These are phyloP conservation scores for Spinus pinus DNA, from an alignment of 2,797 vertebrate genomes.

Conservation along the genomic window DNA sequence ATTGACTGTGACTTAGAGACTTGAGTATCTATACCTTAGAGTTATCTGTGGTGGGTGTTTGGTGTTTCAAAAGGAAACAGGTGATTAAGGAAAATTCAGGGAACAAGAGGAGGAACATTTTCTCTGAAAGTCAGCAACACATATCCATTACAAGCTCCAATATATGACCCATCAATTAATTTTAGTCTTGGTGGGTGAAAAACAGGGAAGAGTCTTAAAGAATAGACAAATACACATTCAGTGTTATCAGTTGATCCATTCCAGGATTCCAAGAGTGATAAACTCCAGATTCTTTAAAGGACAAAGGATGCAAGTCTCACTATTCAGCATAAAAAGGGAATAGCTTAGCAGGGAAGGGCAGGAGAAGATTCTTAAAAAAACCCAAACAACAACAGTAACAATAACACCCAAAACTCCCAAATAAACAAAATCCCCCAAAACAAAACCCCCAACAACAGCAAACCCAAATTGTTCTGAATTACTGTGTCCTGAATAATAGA, in stretches of 20 bases:
- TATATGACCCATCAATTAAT: background rate
- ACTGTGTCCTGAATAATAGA: background rate
- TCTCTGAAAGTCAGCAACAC: rapidly evolving
- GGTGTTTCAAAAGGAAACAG: background rate
- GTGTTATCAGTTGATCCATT: background rate
- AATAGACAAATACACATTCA: background rate
- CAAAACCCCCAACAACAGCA: background rate
- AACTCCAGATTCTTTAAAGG: background rate
- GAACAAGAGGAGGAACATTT: background rate
- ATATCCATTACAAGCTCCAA: background rate
- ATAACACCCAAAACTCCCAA: background rate
- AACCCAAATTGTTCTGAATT: background rate
- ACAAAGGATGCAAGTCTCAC: background rate
- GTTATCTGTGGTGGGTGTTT: background rate
- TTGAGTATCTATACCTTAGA: background rate
- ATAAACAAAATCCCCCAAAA: background rate
- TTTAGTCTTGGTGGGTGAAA: background rate
- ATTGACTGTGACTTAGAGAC: background rate
- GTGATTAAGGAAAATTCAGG: background rate
- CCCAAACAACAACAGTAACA: background rate
- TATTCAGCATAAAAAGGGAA: background rate
- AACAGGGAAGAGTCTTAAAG: background rate
- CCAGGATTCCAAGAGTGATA: background rate
- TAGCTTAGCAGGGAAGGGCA: background rate
- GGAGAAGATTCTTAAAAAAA: background rate